Evolutionary conservation across 2,797 vertebrate species (phyloP).

Genomic region (Pantherophis vulpinus): DNA sequence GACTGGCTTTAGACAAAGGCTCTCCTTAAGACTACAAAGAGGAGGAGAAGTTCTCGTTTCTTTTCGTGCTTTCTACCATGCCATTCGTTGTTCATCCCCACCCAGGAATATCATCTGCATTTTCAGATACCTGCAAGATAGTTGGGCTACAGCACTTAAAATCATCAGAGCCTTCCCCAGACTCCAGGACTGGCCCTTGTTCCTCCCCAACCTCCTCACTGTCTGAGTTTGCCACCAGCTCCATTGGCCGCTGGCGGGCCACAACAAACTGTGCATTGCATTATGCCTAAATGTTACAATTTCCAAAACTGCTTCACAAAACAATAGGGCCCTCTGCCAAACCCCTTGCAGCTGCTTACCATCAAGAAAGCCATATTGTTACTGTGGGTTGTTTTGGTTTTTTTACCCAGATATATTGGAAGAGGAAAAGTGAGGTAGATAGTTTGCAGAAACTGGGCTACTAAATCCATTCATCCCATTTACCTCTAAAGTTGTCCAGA

Average conservation of each 20-base stretch:
- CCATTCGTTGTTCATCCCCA: not conserved
- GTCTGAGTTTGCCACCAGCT: too few species aligned
- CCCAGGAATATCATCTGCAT: not conserved
- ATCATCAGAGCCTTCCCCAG: too few species aligned
- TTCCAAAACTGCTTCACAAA: not conserved
- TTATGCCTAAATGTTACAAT: not conserved
- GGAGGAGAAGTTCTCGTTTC: not conserved
- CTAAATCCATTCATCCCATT: not conserved
- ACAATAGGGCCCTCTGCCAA: not conserved
- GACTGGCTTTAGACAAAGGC: not conserved
- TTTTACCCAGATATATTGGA: not conserved
- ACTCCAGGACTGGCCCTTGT: too few species aligned
- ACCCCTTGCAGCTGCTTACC: not conserved
- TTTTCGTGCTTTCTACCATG: not conserved
- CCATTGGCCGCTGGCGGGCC: too few species aligned
- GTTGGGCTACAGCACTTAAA: not conserved
- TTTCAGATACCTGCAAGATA: not conserved
- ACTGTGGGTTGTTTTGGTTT: not conserved
- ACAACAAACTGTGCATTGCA: not conserved
- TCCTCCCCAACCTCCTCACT: too few species aligned
- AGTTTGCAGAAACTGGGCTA: not conserved
- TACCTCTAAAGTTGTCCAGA: not conserved
- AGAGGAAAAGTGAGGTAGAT: not conserved
- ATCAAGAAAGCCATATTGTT: not conserved
- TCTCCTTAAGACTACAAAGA: not conserved